A percentile compares a stretch with the other conserved stretches of the same genome.
phyloP scores from a whole-genome alignment of 1,140 invertebrate species.

The Diachasma alloeum region DNA sequence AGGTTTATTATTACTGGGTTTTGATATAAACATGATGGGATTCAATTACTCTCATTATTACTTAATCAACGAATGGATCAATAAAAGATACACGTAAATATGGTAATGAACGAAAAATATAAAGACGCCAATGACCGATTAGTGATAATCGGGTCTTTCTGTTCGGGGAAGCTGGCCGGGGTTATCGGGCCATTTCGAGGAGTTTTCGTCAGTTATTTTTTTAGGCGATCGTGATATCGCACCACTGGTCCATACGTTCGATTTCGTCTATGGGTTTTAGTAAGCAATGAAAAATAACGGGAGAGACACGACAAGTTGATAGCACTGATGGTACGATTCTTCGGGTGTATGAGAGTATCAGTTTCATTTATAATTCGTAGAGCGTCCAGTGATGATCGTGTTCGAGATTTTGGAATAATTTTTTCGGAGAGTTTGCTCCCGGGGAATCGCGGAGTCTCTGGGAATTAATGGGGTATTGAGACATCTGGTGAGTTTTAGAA shows the following conservation, averaged over 20 bases:
- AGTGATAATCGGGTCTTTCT: not conserved
- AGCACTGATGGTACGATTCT: not conserved
- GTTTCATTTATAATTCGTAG: not conserved
- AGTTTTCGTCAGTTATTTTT: not conserved
- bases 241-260: not conserved
- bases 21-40: not conserved
- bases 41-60: not conserved
- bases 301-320: not conserved
- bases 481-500: slow-evolving; percentile 56
- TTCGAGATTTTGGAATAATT: not conserved
- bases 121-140: slow-evolving; percentile 16
- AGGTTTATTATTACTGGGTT: not conserved
- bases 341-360: not conserved
- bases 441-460: not conserved
- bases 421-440: not conserved
- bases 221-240: not conserved
- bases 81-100: slow-evolving; percentile 11
- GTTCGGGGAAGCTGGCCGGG: not conserved
- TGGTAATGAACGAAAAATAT: slow-evolving; percentile 5
- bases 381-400: not conserved
- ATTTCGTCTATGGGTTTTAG: slow-evolving; percentile 7
- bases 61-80: not conserved
- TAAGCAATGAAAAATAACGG: not conserved
- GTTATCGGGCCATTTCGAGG: not conserved
- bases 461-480: not conserved